phyloP scores from a whole-genome alignment of 2,113 vertebrate species.

The Pogonocichla stellata region DNA sequence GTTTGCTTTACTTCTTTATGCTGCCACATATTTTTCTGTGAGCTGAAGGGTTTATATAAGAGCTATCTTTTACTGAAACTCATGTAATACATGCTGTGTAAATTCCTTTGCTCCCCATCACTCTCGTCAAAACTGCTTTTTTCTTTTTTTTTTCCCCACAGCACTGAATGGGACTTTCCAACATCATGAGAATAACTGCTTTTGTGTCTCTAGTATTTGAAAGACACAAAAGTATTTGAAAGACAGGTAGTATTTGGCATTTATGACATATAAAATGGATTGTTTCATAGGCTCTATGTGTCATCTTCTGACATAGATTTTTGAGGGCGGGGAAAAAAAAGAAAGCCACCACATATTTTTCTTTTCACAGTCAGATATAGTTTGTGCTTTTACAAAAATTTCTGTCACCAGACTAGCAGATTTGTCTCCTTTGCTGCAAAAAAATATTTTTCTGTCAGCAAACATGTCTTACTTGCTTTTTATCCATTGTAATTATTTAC shows the following conservation, averaged over 20 bases:
- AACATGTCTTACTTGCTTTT: not conserved
- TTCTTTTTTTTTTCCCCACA: fast-evolving
- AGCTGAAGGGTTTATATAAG: not conserved
- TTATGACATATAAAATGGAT: not conserved
- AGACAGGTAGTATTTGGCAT: not conserved
- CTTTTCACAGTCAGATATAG: not conserved
- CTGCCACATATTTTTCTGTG: not conserved
- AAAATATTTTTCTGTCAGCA: not conserved
- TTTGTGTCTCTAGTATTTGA: not conserved
- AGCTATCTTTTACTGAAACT: not conserved
- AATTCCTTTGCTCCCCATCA: not conserved
- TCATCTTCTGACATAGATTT: not conserved
- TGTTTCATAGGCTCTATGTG: not conserved
- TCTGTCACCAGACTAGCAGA: not conserved
- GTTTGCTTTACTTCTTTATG: not conserved
- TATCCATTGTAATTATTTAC: not conserved
- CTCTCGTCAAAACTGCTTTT: not conserved
- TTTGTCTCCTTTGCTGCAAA: not conserved
- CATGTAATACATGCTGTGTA: not conserved
- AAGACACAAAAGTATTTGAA: not conserved
- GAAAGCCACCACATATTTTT: not conserved
- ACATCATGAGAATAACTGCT: not conserved
- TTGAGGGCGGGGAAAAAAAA: not conserved
- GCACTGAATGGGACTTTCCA: not conserved
- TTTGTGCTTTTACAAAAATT: not conserved